Base-by-base conservation (phyloP, 2,888 invertebrate genomes). In the Drosophila neotestacea region DNA sequence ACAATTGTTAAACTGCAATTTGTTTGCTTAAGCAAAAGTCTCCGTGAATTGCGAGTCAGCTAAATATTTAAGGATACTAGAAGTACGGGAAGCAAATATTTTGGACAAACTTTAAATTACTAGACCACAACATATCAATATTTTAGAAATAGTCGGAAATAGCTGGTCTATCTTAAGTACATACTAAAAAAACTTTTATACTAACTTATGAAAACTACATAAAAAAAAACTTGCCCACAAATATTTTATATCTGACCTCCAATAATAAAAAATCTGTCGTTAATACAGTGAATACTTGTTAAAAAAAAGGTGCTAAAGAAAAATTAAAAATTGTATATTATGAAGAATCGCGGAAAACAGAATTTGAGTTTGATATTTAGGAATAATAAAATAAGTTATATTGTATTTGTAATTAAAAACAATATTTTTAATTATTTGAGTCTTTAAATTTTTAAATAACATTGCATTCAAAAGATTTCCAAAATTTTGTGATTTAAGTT, bases 1-100 rank as follows among this genome's bases (percentile, higher is more conserved):
- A 44, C 77, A 84, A 81, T 71, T 71, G 63, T 63, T 67, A 46
- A 63, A 69, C 56, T 78, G 68, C 72, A 78, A 80, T 73, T 77
- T 70, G 68, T 73, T 60, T 64, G 69, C 38, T 69, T 42, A 64
- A 54, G 84, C 65, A 71, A 81, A 73, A 74, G 60, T 78, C 55
- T 22, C 48, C 66, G 54, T 34, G 56, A 61, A 46, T 16, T 34
- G 30, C 39, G 42, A 64, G 27, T 86, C 85, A 78, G 75, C 87
- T 55, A 58, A 82, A 65, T 54, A 56, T 44, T 61, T n/a, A 16
- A 48, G 36, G 16, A 10, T 22, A 22, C 1, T 22, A 1, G 22
- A 22, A 3, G 22, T 28, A 16, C n/a, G 36, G 28, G 13, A 46
- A 16, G 1, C 10, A 1, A 1, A 44, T 27, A 44, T 27, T 10